Evolutionary conservation across 2,113 vertebrate species (phyloP).

Genomic region (Vimba vimba): DNA sequence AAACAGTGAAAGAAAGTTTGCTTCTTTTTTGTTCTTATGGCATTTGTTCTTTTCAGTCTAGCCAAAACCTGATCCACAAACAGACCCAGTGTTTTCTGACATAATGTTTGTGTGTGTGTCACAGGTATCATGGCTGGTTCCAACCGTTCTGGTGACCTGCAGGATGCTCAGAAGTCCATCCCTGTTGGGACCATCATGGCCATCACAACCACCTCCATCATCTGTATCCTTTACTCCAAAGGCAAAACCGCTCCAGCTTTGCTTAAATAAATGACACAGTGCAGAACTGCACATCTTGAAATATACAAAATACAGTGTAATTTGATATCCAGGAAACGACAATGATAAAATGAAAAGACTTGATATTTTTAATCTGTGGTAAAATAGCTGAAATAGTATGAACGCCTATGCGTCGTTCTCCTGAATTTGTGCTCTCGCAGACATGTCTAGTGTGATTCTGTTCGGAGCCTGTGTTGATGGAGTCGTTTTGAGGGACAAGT

Average conservation of each 20-base stretch:
- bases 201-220: slow-evolving; percentile 85
- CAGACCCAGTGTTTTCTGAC: neutral
- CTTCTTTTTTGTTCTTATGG: neutral
- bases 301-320: neutral
- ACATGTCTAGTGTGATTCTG: slow-evolving; percentile 88
- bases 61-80: neutral
- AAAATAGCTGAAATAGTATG: neutral
- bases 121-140: slow-evolving; percentile 91
- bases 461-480: slow-evolving; percentile 97
- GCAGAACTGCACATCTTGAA: neutral
- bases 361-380: neutral
- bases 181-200: slow-evolving; percentile 88
- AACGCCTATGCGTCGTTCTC: slow-evolving; percentile 52
- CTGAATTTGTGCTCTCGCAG: slow-evolving; percentile 73
- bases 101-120: slow-evolving; percentile 11
- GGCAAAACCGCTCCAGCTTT: neutral
- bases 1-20: neutral
- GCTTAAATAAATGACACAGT: neutral
- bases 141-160: slow-evolving; percentile 87
- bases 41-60: neutral
- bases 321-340: neutral
- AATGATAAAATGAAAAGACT: neutral
- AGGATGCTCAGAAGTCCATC: slow-evolving; percentile 89
- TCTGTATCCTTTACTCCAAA: slow-evolving; percentile 83
- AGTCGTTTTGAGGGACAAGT: slow-evolving; percentile 94